Evolutionary conservation across 2,113 vertebrate species (phyloP), one percentile per base, ranked within the genome.

Genomic region (Dicerorhinus sumatrensis): DNA sequence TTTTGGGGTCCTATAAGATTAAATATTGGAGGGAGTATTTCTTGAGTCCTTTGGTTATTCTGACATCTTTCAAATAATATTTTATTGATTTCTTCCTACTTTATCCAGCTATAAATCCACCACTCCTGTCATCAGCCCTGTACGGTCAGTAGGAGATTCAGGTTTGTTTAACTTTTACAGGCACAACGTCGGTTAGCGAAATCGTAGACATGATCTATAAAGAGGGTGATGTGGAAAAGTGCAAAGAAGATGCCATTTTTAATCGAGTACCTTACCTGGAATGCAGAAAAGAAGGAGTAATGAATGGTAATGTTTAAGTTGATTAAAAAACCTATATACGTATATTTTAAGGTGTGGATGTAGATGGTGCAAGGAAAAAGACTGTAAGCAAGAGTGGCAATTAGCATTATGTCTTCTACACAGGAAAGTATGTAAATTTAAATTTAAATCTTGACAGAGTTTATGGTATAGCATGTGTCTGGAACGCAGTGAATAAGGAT

Each of bases 231-330:
- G 92, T 84, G 83, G 97, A 98, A 97, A 98, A 98, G 60, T 98
- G 98, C 96, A 97, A 36, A 10, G 42, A 96, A 72, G 98, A 99
- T 88, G 94, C 70, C 23, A 98, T 99, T 97, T 98, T 97, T 97
- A 98, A 98, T 63, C 70, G 98, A 1, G 85, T 99, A 21, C 99
- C 98, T 81, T 98, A 89, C 90, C 75, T 99, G 95, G 99, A 99
- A 85, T n/a, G 98, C 91, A 98, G 77, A 33, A 4, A 0, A 1
- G 54, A 95, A 0, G 0, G 1, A 0, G 0, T 10, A 0, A 12
- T 0, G 0, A 96, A 96, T 4, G 98, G 98, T 98, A 97, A 95
- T 25, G 4, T 58, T 85, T 33, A 77, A 51, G 5, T 60, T 67
- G 27, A 72, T 65, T 92, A 97, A 65, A 54, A 70, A 94, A 94